These are phyloP conservation scores for Calonectris borealis DNA, from an alignment of 2,113 vertebrate genomes.

Conservation along the genomic window DNA sequence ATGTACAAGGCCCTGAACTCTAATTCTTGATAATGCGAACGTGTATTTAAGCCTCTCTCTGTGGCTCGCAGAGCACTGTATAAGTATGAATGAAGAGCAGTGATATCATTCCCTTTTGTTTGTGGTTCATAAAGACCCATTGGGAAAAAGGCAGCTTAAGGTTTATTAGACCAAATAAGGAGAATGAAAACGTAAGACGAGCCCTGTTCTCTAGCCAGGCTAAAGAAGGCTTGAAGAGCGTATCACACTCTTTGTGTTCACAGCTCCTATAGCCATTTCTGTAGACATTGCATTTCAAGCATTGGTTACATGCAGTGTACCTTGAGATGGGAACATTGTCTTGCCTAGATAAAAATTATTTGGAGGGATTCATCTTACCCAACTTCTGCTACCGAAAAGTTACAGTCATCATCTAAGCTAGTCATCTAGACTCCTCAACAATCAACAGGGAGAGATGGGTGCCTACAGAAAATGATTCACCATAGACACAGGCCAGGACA, in stretches of 20 bases:
- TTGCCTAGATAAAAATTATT: not conserved
- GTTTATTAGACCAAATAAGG: not conserved
- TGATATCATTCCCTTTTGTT: not conserved
- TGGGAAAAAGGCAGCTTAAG: not conserved
- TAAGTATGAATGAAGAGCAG: not conserved
- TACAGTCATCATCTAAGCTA: not conserved
- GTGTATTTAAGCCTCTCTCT: not conserved
- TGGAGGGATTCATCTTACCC: not conserved
- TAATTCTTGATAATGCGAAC: not conserved
- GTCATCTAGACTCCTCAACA: not conserved
- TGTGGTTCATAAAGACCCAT: not conserved
- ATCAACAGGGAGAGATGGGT: not conserved
- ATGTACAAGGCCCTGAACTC: not conserved
- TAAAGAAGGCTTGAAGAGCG: not conserved
- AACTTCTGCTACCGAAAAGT: not conserved
- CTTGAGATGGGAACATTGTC: not conserved
- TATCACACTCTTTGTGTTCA: not conserved
- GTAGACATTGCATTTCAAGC: not conserved
- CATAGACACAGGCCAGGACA: not conserved
- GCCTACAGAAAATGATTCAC: constrained; percentile 8
- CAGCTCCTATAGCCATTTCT: not conserved
- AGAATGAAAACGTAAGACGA: not conserved
- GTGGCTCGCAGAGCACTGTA: not conserved
- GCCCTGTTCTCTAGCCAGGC: not conserved
- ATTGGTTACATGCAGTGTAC: not conserved